Conservation (phyloP, 2,888 invertebrate genomes). For the Troides helena region DNA sequence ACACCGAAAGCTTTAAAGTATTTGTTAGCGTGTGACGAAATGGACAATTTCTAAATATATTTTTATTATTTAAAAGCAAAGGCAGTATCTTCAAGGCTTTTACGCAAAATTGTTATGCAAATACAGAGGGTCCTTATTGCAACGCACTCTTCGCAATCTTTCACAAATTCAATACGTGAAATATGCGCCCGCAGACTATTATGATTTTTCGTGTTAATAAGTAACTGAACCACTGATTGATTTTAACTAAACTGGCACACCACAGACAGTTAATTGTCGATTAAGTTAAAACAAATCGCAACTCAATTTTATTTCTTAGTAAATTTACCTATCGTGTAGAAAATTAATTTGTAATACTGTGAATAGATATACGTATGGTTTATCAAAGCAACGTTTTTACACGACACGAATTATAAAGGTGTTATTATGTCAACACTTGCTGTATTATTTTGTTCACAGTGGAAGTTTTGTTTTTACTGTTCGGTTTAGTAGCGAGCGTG, state of each 20-base stretch:
- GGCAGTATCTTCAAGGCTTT: conserved; percentile 51
- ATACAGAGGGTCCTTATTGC: conserved; percentile 38
- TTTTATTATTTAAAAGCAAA: conserved; percentile 33
- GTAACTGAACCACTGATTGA: neutral
- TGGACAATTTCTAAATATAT: conserved; percentile 30
- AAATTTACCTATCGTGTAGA: too few relatives aligned
- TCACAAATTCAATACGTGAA: neutral
- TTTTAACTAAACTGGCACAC: too few relatives aligned
- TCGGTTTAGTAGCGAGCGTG: conserved; percentile 16
- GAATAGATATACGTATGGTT: too few relatives aligned
- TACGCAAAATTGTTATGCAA: conserved; percentile 67
- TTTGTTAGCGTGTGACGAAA: neutral
- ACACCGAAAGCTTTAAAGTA: neutral
- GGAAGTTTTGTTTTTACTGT: neutral
- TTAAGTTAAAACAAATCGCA: neutral
- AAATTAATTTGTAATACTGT: too few relatives aligned
- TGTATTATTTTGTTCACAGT: neutral
- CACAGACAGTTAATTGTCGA: neutral
- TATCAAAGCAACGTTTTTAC: neutral
- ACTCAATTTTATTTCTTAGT: too few relatives aligned
- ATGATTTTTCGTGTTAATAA: neutral
- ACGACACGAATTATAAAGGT: conserved; percentile 1
- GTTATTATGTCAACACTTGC: neutral
- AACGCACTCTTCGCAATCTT: conserved; percentile 46
- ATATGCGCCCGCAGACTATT: neutral